phyloP scores from a whole-genome alignment of 2,888 invertebrate species.

The Galerucella calmariensis region DNA sequence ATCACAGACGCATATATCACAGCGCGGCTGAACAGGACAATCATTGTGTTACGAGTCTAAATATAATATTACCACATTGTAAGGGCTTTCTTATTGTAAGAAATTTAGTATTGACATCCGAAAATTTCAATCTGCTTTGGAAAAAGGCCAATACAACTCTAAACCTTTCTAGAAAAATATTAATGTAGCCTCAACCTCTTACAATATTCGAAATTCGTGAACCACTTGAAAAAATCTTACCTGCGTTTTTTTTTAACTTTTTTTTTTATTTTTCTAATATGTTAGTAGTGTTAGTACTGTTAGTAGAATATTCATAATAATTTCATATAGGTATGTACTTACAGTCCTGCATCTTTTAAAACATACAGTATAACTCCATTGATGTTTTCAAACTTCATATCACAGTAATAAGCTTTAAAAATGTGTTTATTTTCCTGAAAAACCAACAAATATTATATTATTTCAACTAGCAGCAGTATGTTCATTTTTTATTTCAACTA shows the following conservation, averaged over 20 bases:
- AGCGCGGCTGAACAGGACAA: slow-evolving; percentile 67
- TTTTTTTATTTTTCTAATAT: slow-evolving; percentile 21
- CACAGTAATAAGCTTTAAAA: no score
- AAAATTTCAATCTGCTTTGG: not conserved
- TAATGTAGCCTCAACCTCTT: slow-evolving; percentile 5
- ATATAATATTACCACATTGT: slow-evolving; percentile 36
- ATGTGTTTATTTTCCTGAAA: no score
- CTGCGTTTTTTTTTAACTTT: slow-evolving; percentile 23
- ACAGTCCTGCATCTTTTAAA: no score
- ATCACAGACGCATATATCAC: slow-evolving; percentile 57
- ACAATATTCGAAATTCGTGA: not conserved
- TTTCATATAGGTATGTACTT: no score
- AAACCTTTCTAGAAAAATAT: slow-evolving; percentile 9
- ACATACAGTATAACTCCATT: no score
- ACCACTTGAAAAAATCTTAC: not conserved
- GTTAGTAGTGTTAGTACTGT: no score
- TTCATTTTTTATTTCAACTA: no score
- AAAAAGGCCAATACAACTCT: slow-evolving; percentile 28
- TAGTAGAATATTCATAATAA: no score
- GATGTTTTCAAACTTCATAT: no score
- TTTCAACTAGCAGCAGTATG: no score
- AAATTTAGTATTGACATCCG: slow-evolving; percentile 8
- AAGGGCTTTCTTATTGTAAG: slow-evolving; percentile 21
- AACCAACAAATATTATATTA: no score
- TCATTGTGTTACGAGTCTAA: slow-evolving; percentile 44